Evolutionary conservation across 1,140 invertebrate genomes (phyloP).

Genomic region (Hyles vespertilio): DNA sequence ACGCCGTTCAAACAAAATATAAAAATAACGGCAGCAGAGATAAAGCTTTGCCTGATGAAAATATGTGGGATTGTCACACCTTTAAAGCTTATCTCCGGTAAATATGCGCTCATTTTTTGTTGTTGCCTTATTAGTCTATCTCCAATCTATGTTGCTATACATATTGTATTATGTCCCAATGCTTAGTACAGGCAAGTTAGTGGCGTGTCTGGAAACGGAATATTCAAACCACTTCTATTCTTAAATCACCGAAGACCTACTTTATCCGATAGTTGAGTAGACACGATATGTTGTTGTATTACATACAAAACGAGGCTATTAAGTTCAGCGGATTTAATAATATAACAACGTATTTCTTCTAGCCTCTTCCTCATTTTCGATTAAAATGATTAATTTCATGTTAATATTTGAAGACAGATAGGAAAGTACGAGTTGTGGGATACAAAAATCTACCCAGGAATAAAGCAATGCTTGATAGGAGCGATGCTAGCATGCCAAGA

Average conservation of each 20-base stretch:
- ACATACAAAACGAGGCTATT: no score
- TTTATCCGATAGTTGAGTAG: no score
- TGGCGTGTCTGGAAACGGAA: no score
- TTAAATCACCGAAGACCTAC: no score
- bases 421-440: conserved; percentile 87
- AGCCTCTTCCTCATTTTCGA: background rate
- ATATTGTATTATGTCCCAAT: no score
- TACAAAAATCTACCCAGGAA: conserved; percentile 90
- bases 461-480: conserved; percentile 91
- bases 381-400: conserved; percentile 16
- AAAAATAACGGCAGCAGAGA: conserved; percentile 86
- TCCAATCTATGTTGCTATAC: no score
- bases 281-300: no score
- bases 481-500: conserved; percentile 91
- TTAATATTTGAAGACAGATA: conserved; percentile 75
- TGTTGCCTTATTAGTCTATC: background rate
- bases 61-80: conserved; percentile 92
- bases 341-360: background rate
- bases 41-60: conserved; percentile 84
- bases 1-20: conserved; percentile 95
- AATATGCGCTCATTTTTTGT: conserved; percentile 8
- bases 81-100: conserved; percentile 84
- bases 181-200: no score
- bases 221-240: no score
- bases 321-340: no score